Evolutionary conservation across 2,888 invertebrate species (phyloP).

Genomic region (Arctia plantaginis): DNA sequence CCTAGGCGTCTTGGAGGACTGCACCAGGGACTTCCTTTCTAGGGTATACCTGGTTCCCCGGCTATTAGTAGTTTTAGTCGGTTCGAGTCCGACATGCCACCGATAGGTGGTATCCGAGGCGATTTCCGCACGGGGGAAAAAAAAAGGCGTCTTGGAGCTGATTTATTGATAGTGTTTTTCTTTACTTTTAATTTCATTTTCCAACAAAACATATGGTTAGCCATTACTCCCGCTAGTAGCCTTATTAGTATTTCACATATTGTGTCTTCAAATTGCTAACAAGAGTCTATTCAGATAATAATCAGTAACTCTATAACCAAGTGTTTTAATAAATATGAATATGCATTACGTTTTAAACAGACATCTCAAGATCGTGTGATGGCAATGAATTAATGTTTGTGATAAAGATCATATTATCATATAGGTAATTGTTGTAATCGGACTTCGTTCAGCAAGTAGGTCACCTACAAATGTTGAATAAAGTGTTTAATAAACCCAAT

Average conservation of each 20-base stretch:
- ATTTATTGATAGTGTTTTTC: too few relatives aligned
- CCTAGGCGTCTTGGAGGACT: too few relatives aligned
- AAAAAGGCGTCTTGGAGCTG: too few relatives aligned
- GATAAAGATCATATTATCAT: slow-evolving; percentile 14
- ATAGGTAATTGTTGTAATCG: slow-evolving; percentile 20
- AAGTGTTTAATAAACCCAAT: slow-evolving; percentile 17
- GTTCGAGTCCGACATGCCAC: too few relatives aligned
- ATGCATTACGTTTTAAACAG: neutral
- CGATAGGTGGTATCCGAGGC: too few relatives aligned
- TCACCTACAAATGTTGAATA: slow-evolving; percentile 17
- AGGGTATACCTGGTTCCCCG: too few relatives aligned
- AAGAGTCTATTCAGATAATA: neutral
- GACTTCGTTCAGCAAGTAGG: slow-evolving; percentile 22
- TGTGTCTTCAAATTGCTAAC: neutral
- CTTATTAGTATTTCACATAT: neutral
- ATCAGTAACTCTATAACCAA: neutral
- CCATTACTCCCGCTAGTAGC: too few relatives aligned
- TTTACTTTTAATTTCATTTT: neutral
- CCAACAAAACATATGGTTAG: too few relatives aligned
- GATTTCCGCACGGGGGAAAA: too few relatives aligned
- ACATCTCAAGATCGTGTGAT: slow-evolving; percentile 3
- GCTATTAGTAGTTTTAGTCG: too few relatives aligned
- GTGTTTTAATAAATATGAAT: neutral
- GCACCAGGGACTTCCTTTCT: too few relatives aligned
- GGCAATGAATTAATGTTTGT: slow-evolving; percentile 19